Percentiles rank a stretch among this genome's conserved stretches.
phyloP scores from a whole-genome alignment of 1,140 invertebrate genomes.

The Temnothorax curvispinosus region DNA sequence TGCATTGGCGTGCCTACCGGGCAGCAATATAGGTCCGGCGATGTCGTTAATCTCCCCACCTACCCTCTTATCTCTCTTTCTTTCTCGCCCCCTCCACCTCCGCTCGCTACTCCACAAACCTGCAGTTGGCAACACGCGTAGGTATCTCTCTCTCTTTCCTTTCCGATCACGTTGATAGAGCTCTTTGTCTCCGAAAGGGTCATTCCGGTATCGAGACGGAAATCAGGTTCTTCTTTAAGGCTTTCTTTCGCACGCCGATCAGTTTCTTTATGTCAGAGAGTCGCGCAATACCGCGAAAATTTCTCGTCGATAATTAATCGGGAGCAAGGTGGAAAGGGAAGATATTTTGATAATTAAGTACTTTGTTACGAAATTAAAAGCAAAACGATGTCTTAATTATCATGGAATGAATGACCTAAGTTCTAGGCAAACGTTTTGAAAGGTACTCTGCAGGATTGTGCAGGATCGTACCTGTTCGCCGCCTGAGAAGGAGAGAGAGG shows the following conservation, averaged over 20 bases:
- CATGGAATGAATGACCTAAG: neutral
- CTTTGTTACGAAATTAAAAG: neutral
- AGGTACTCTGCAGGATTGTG: neutral
- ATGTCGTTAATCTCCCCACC: slow-evolving; percentile 46
- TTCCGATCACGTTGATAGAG: slow-evolving; percentile 28
- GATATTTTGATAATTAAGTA: neutral
- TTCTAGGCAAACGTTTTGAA: neutral
- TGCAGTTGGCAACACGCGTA: slow-evolving; percentile 69
- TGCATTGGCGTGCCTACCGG: slow-evolving; percentile 55
- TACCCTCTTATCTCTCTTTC: neutral
- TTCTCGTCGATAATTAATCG: neutral
- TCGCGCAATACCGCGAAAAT: neutral
- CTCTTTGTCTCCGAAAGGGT: slow-evolving; percentile 58
- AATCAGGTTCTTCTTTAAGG: neutral
- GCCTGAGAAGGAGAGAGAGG: slow-evolving; percentile 23
- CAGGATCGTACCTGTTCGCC: slow-evolving; percentile 26
- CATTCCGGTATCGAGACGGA: neutral
- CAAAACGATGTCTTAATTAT: neutral
- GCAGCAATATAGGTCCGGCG: slow-evolving; percentile 35
- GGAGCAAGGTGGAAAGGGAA: neutral
- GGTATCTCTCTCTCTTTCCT: neutral
- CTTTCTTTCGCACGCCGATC: neutral
- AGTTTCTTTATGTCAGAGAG: neutral
- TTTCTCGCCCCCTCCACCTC: neutral
- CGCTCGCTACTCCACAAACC: slow-evolving; percentile 13